phyloP scores from a whole-genome alignment of 2,797 vertebrate species.

The Simalia tracyae region DNA sequence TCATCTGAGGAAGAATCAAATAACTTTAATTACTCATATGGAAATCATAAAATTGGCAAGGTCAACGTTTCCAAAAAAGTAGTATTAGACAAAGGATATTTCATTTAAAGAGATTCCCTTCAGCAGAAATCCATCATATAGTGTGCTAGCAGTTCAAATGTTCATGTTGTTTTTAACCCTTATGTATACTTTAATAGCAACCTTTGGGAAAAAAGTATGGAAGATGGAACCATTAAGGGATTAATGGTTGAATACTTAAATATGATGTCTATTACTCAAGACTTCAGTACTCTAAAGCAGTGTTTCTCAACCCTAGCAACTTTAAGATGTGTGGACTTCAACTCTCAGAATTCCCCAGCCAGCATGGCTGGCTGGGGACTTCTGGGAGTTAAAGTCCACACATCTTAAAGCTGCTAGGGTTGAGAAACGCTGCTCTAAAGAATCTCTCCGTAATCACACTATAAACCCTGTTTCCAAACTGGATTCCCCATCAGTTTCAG shows the following conservation, averaged over 20 bases:
- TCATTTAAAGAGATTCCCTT: neutral
- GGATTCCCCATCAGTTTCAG: too few relatives aligned
- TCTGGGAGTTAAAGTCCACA: too few relatives aligned
- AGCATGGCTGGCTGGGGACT: too few relatives aligned
- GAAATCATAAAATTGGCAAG: neutral
- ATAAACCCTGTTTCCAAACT: too few relatives aligned
- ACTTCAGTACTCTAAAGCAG: too few relatives aligned
- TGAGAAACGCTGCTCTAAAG: too few relatives aligned
- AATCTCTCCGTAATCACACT: too few relatives aligned
- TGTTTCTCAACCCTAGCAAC: too few relatives aligned
- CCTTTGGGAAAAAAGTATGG: neutral
- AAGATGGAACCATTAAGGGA: neutral
- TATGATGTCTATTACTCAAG: neutral
- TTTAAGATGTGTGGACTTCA: too few relatives aligned
- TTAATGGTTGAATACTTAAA: neutral
- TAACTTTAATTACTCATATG: neutral
- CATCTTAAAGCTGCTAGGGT: too few relatives aligned
- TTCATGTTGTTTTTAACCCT: neutral
- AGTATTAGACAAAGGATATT: neutral
- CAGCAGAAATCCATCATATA: neutral
- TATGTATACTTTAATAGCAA: neutral
- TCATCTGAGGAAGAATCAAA: conserved; percentile 47
- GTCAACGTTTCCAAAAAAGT: neutral
- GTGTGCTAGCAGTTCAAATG: neutral
- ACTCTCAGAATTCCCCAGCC: too few relatives aligned